These are phyloP conservation scores for Drosophila bocqueti DNA, from an alignment of 1,140 invertebrate genomes.

Conservation along the genomic window DNA sequence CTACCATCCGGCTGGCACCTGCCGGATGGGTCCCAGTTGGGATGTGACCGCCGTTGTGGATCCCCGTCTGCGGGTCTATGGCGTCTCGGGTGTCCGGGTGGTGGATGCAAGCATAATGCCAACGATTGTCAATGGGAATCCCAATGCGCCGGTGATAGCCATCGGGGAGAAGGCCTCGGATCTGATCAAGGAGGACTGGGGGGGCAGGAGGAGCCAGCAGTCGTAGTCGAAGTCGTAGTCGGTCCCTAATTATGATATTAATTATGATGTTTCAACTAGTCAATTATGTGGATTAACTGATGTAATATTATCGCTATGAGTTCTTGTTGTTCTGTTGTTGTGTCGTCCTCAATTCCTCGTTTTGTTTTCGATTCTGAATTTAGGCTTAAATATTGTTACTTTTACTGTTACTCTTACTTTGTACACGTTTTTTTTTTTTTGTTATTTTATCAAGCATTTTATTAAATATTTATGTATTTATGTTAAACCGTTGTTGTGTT, in stretches of 20 bases:
- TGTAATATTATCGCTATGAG: constrained; percentile 28
- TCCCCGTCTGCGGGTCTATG: constrained; percentile 90
- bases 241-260: constrained; percentile 43
- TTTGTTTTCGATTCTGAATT: constrained; percentile 27
- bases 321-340: constrained; percentile 12
- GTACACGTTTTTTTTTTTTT: constrained; percentile 37
- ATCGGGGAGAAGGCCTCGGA: constrained; percentile 93
- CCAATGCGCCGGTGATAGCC: constrained; percentile 90
- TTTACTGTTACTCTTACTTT: neutral
- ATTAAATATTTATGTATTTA: constrained; percentile 72
- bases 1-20: constrained; percentile 93
- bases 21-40: constrained; percentile 93
- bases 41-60: constrained; percentile 94
- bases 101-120: constrained; percentile 93
- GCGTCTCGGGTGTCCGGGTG: constrained; percentile 90
- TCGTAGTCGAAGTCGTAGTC: neutral
- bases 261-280: constrained; percentile 66
- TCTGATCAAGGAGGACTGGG: constrained; percentile 91
- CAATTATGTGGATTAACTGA: constrained; percentile 67
- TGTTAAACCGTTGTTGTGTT: constrained; percentile 26
- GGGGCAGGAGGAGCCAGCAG: constrained; percentile 60
- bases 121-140: constrained; percentile 92
- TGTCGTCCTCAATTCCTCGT: constrained; percentile 9
- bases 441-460: constrained; percentile 43
- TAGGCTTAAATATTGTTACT: constrained; percentile 19